Evolutionary conservation across 2,888 invertebrate species (phyloP), one percentile per base, ranked within the genome.

Genomic region (Protophormia terraenovae): DNA sequence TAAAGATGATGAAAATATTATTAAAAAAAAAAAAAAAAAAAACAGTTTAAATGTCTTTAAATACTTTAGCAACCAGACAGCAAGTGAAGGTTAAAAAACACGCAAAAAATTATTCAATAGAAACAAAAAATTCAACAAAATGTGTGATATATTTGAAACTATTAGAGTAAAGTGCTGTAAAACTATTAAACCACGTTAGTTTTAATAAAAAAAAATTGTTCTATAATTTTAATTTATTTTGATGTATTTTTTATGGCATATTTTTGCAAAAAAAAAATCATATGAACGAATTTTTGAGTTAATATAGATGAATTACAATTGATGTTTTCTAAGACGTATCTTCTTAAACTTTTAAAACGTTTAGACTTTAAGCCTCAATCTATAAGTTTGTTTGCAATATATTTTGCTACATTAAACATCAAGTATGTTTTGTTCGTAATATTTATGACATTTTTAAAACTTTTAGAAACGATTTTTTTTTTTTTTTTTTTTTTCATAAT

Each of bases 401-500:
- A 8, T 32, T 32, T 3, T 6, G 7, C 1, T 32, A 6, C 6
- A 19, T 7, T 71, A 10, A 66, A 41, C 35, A 16, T 38, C 41
- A 62, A 60, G 14, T 22, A 50, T 69, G 62, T 58, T 10, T 8
- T 45, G 22, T 27, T 69, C 24, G 6, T 50, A 64, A 47, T 71
- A 71, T 80, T 84, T 80, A 84, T 76, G 76, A 72, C 64, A 80
- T 71, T 76, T 79, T 75, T 69, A 50, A 3, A 14, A 50, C 16
- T 76, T 38, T 41, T 58, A 47, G 12, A 53, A 53, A 38, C 71
- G 19, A 47, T 79, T 60, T 62, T 83, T 60, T 67, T 58, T n/a
- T 60, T 62, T 83, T 60, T 67, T 58, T n/a, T n/a, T n/a, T n/a
- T n/a, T n/a, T n/a, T n/a, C n/a, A 84, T 84, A 81, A 84, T 84